Percentiles rank a stretch among this genome's conserved stretches.
These are phyloP conservation scores for Zosterops hypoxanthus DNA, from an alignment of 2,113 vertebrate genomes.

Conservation along the genomic window DNA sequence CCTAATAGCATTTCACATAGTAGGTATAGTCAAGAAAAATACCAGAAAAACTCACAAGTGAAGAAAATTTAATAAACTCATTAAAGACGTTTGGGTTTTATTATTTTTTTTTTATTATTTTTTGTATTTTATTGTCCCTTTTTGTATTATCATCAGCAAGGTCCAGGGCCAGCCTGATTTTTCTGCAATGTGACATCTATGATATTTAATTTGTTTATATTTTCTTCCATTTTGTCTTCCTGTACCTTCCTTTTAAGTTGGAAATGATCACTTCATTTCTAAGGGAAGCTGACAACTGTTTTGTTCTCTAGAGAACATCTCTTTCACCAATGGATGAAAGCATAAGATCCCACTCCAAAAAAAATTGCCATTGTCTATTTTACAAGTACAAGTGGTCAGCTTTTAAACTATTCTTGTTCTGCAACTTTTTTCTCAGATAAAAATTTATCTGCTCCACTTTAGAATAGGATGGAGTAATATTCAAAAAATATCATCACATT, in stretches of 20 bases:
- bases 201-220: neutral
- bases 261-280: neutral
- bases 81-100: neutral
- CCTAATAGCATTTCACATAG: neutral
- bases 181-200: neutral
- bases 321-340: neutral
- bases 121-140: neutral
- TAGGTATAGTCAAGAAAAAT: neutral
- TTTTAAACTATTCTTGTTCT: slow-evolving; percentile 15
- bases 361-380: slow-evolving; percentile 28
- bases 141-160: neutral
- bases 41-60: neutral
- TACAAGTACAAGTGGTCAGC: neutral
- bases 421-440: slow-evolving; percentile 28
- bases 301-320: neutral
- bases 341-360: neutral
- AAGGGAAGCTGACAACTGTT: neutral
- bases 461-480: neutral
- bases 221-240: neutral
- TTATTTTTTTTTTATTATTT: neutral
- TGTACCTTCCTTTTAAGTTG: neutral
- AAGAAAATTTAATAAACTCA: neutral
- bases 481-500: neutral
- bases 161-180: neutral
- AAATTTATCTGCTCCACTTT: neutral